Base-by-base conservation (phyloP, 64 coral and sea anemone species). In the Stichodactyla mertensii region DNA sequence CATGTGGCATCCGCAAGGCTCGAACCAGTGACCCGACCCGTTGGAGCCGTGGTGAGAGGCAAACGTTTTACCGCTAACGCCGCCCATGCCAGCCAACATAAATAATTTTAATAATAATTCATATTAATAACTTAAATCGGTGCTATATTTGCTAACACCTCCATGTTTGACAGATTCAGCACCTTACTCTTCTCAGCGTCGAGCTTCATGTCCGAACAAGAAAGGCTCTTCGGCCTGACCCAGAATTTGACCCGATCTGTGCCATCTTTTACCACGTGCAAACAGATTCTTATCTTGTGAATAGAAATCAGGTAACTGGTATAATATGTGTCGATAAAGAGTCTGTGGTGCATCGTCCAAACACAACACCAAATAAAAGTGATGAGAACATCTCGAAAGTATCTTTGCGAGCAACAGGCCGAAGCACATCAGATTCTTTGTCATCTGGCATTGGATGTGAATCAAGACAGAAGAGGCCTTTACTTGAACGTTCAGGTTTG, bases 131-230 rank as follows among this genome's bases (percentile, higher is more conserved):
- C 36, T 45, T 45, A 45, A 45, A 45, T 45, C 1, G 3, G 36
- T 45, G 36, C 36, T 45, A 45, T 45, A 1, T 45, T 45, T 2
- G 36, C 36, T 45, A 45, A 45, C 36, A 45, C 36, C 36, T 45
- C 36, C 36, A 45, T 62, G 16, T 62, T 88, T n/a, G 77, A 55
- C 70, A 99, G 97, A 86, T 99, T 1, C 97, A 99, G 26, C 93
- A 92, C 83, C 79, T 99, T 10, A 99, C 97, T 19, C 88, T 92
- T 55, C 79, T 99, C 16, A 99, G 97, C 45, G 57, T 99, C 82
- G 97, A 99, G 66, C 97, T 99, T 80, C 97, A 99, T 51, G 86
- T 99, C 26, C 83, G 91, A 57, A 99, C 97, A 10, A 84, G 97
- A 55, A 89, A 88, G 71, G 86, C 90, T 53, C 61, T 90, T 18